A percentile compares a stretch with the other conserved stretches of the same genome.
phyloP scores from a whole-genome alignment of 1,140 invertebrate genomes.

The Telenomus remus region DNA sequence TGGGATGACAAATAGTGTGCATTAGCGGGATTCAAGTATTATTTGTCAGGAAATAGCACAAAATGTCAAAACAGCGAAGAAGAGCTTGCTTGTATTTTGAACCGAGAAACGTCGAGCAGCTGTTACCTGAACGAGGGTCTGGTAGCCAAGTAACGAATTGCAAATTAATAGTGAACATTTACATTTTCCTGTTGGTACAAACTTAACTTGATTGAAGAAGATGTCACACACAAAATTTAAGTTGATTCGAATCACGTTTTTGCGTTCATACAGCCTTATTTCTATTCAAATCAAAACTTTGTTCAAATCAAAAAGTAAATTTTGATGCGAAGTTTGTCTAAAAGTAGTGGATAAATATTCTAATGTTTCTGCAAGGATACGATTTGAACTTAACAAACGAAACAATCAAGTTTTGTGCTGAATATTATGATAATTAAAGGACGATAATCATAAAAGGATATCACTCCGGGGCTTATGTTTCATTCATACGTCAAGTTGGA shows the following conservation, averaged over 20 bases:
- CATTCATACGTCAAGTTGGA: conserved; percentile 48
- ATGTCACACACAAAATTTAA: conserved; percentile 8
- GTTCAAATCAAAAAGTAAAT: too few species aligned
- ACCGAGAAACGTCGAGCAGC: conserved; percentile 54
- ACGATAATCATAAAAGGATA: conserved; percentile 37
- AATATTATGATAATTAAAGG: conserved; percentile 6
- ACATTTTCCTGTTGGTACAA: conserved; percentile 52
- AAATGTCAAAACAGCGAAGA: conserved; percentile 49
- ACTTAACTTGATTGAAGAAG: conserved; percentile 34
- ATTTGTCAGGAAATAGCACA: conserved; percentile 33
- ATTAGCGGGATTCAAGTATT: not conserved
- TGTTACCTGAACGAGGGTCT: conserved; percentile 54
- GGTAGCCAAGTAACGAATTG: conserved; percentile 59
- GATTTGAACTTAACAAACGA: too few species aligned
- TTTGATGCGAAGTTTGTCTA: too few species aligned
- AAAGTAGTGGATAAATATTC: too few species aligned
- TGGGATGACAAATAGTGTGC: too few species aligned
- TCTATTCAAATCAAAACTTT: too few species aligned
- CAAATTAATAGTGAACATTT: conserved; percentile 64
- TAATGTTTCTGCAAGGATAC: too few species aligned
- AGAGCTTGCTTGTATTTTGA: conserved; percentile 40
- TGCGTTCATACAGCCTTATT: too few species aligned
- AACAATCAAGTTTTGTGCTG: too few species aligned
- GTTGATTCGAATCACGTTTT: conserved; percentile 9
- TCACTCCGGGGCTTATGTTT: conserved; percentile 36